Evolutionary conservation across 1,140 invertebrate species (phyloP), one percentile per base, ranked within the genome.

Genomic region (Eufriesea mexicana): DNA sequence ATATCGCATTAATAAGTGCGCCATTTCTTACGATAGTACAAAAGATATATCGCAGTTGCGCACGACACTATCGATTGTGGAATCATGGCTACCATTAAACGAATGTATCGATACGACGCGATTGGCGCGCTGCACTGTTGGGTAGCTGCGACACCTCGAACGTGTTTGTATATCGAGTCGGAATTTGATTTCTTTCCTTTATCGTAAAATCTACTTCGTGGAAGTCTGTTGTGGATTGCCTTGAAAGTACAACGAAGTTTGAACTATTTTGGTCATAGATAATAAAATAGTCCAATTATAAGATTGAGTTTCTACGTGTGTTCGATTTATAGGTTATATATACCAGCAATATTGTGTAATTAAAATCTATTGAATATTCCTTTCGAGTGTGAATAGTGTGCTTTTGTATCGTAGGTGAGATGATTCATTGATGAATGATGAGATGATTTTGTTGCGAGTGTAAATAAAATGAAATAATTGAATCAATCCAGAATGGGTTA

Each of bases 191-290:
- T 74, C 16, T 67, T 79, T 71, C 28, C 55, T 84, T 73, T 73
- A 78, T 62, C 45, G 14, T 25, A n/a, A 72, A 71, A 20, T 62
- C 51, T 72, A 8, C 18, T n/a, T 80, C 28, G 20, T 14, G 71
- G 55, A 73, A 79, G 25, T 28, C 23, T 25, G 47, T 51, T 57
- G 45, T 67, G 18, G 61, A 67, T 80, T n/a, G 18, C 84, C 83
- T 86, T 86, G 84, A 85, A 68, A 23, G 47, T 18, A 51, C 8
- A 23, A 64, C n/a, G 74, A 72, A 83, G 49, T n/a, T 82, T 12
- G 35, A 20, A 23, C 28, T 10, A 28, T 73, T 84, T 54, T 35
- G 45, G 45, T 28, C 10, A 55, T 47, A 35, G 16, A 55, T 51
- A 42, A 14, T 62, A 59, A 10, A 16, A 10, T 6, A 14, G 16